Percentiles rank a stretch among this genome's conserved stretches.
phyloP scores from a whole-genome alignment of 2,113 vertebrate species.

The Penelope pileata region DNA sequence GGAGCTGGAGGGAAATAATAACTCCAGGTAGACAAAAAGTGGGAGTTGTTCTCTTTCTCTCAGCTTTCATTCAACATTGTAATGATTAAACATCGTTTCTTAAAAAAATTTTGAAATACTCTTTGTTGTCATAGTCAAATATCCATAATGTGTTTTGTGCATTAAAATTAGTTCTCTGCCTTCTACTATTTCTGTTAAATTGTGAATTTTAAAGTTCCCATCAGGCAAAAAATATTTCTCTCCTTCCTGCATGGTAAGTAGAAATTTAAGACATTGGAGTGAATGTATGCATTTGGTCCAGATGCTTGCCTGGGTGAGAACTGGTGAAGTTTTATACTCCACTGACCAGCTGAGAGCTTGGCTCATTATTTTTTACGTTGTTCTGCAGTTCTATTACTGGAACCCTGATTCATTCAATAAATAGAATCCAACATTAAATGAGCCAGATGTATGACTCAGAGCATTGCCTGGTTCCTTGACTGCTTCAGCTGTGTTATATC shows the following conservation, averaged over 20 bases:
- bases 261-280: background rate
- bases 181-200: background rate
- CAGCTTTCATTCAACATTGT: background rate
- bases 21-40: background rate
- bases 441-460: background rate
- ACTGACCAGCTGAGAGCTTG: background rate
- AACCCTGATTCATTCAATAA: background rate
- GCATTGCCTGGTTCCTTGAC: background rate
- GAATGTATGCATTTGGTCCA: background rate
- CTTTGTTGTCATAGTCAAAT: background rate
- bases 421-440: background rate
- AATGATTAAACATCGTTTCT: background rate
- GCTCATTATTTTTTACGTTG: background rate
- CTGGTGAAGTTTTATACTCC: background rate
- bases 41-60: background rate
- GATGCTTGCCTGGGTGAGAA: background rate
- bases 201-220: background rate
- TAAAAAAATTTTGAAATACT: background rate
- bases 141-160: background rate
- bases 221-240: background rate
- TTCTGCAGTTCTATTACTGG: background rate
- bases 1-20: conserved; percentile 10
- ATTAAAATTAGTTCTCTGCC: background rate
- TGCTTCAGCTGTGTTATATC: background rate
- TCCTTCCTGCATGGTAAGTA: background rate